Evolutionary conservation across 2,888 invertebrate genomes (phyloP).

Genomic region (Caenorhabditis becei): DNA sequence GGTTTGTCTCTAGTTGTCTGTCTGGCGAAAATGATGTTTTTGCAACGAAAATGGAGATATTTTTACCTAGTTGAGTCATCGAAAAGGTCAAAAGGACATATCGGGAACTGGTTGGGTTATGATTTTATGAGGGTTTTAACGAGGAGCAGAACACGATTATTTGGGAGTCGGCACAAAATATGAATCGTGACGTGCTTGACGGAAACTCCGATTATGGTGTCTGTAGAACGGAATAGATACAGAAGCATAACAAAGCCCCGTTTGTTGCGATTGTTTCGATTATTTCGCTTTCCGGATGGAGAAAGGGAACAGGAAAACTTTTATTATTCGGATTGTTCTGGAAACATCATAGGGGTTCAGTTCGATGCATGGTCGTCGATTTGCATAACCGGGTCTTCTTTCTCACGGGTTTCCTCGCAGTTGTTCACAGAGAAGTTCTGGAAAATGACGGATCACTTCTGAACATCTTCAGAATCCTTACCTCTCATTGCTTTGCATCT

Average conservation of each 20-base stretch:
- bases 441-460: too few species aligned
- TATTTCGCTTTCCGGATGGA: too few species aligned
- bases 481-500: too few species aligned
- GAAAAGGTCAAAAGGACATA: neutral
- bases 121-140: neutral
- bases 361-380: neutral
- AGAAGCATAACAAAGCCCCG: too few species aligned
- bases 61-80: conserved; percentile 1
- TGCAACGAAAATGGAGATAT: neutral
- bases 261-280: too few species aligned
- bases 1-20: neutral
- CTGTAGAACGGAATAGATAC: neutral
- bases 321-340: neutral
- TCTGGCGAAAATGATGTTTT: conserved; percentile 4
- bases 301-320: neutral
- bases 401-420: neutral
- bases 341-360: neutral
- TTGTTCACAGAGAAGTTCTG: too few species aligned
- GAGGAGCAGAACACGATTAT: neutral
- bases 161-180: neutral
- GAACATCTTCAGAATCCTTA: too few species aligned
- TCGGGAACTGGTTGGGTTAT: neutral
- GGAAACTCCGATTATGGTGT: neutral
- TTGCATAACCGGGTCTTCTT: neutral
- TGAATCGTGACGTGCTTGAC: neutral